Conservation (phyloP, 2,113 vertebrate species). For the Malurus cyaneus region DNA sequence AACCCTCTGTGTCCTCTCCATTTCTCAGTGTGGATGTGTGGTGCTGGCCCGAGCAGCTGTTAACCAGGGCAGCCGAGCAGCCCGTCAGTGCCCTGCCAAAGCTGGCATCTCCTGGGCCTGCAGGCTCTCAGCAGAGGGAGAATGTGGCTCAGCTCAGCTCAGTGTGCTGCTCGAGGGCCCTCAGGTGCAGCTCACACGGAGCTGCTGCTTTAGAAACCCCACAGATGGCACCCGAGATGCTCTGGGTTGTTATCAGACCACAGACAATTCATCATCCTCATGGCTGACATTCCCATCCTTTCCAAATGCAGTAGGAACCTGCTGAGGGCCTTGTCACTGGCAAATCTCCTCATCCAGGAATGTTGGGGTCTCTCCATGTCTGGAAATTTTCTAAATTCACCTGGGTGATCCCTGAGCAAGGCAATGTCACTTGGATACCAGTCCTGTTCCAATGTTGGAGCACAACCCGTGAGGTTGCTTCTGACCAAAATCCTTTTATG, state of each 20-base stretch:
- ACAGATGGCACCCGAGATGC: neutral
- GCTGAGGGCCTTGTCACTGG: neutral
- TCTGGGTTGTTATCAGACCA: neutral
- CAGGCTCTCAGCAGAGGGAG: rapidly evolving
- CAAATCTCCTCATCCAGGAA: neutral
- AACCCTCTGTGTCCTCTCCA: neutral
- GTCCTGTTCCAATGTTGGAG: neutral
- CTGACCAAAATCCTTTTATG: neutral
- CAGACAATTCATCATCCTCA: neutral
- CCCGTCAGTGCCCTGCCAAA: neutral
- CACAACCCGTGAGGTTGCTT: neutral
- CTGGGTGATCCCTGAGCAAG: neutral
- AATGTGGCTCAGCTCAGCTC: rapidly evolving
- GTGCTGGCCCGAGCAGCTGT: neutral
- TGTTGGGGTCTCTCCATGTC: neutral
- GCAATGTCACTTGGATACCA: neutral
- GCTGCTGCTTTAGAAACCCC: neutral
- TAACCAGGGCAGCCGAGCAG: neutral
- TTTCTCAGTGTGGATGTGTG: neutral
- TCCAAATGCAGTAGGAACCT: rapidly evolving
- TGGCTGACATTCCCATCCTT: neutral
- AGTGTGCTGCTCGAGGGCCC: neutral
- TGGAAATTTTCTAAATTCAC: neutral
- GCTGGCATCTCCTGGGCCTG: neutral
- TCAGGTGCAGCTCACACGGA: neutral